phyloP scores from a whole-genome alignment of 2,888 invertebrate species.

The Chrysolina americana region DNA sequence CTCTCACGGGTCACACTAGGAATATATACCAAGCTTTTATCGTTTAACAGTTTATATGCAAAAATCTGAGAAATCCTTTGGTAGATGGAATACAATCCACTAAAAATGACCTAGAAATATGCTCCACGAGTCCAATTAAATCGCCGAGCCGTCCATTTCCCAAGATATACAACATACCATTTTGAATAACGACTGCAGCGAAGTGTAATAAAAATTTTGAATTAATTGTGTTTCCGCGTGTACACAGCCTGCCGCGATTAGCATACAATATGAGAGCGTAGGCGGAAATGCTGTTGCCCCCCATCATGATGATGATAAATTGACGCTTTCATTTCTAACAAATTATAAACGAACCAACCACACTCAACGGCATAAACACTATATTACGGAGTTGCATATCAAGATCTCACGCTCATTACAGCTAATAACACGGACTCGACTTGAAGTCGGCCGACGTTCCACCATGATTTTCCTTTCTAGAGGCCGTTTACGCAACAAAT shows the following conservation, averaged over 20 bases:
- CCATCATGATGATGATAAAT: slow-evolving; percentile 58
- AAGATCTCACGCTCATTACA: slow-evolving; percentile 52
- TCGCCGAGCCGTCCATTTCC: slow-evolving; percentile 17
- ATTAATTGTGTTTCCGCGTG: slow-evolving; percentile 59
- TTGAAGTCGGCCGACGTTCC: slow-evolving; percentile 47
- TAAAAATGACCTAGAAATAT: too few relatives aligned
- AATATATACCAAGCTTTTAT: too few relatives aligned
- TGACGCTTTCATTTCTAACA: slow-evolving; percentile 58
- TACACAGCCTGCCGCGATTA: slow-evolving; percentile 58
- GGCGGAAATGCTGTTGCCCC: slow-evolving; percentile 60
- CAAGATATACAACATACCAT: slow-evolving; percentile 29
- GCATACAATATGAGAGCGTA: slow-evolving; percentile 59
- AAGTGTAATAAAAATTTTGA: slow-evolving; percentile 51
- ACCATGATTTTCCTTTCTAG: slow-evolving; percentile 48
- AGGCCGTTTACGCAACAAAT: slow-evolving; percentile 47
- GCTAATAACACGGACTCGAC: slow-evolving; percentile 50
- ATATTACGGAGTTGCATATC: slow-evolving; percentile 47
- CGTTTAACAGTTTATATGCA: too few relatives aligned
- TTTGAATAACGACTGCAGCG: slow-evolving; percentile 34
- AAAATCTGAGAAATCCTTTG: too few relatives aligned
- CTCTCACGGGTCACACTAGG: too few relatives aligned
- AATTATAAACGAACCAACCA: slow-evolving; percentile 59
- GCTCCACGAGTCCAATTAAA: not conserved
- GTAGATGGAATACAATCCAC: too few relatives aligned
- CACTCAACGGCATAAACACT: slow-evolving; percentile 47